Evolutionary conservation across 2,888 invertebrate species (phyloP), one percentile per base, ranked within the genome.

Genomic region (Erebia epiphron): DNA sequence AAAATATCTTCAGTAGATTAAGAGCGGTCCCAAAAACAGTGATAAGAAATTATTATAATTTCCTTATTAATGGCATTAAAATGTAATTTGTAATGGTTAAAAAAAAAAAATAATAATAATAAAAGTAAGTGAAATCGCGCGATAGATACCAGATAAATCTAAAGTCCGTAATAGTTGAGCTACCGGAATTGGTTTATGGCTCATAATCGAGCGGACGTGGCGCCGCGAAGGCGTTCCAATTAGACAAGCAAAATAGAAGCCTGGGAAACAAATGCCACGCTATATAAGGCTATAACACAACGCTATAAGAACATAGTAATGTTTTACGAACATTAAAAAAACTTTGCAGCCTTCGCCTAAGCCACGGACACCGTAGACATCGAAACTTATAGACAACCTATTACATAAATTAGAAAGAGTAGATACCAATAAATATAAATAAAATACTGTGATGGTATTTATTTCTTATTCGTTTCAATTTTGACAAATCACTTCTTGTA

Each of bases 131-230:
- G 72, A 76, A 76, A 64, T 75, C 72, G 62, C 69, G 64, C 66
- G 74, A 75, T 76, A 75, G 74, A 76, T 75, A 76, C 72, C 70
- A 81, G 83, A 86, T 88, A 88, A 76, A 87, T 86, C 84, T 83
- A 83, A 84, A 79, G 80, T 83, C 84, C 79, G 85, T 90, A 89
- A 88, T 88, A 83, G 85, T 80, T 79, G 80, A 79, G 91, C 92
- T 92, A 92, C 92, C 90, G 92, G 92, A 90, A 92, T 92, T 91
- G 83, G 84, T 91, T 91, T 91, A 92, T 91, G 83, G 87, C 87
- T 85, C 86, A 87, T 90, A 91, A 90, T 90, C 89, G 87, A 82
- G 82, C 82, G 80, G 82, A 83, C 80, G 79, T 81, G 90, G 90
- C 91, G 91, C 91, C 92, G 83, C 80, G 82, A 79, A 88, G 90